Evolutionary conservation across 2,113 vertebrate species (phyloP).

Genomic region (Phyllostomus discolor): DNA sequence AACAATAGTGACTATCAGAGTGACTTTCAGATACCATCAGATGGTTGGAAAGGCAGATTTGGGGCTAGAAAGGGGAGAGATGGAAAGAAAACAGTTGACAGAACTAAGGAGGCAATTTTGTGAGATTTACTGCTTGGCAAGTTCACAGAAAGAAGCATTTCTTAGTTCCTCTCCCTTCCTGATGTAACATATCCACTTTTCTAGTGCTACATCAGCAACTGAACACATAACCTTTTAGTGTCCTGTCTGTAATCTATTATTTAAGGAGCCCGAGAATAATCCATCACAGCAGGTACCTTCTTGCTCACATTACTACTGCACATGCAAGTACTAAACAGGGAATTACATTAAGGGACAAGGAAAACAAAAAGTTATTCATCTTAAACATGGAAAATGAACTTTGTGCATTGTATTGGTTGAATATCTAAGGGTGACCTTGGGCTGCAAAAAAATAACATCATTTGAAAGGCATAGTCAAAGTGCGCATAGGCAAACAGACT

Average conservation of each 20-base stretch:
- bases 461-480: not conserved
- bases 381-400: not conserved
- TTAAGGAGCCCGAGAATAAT: constrained; percentile 54
- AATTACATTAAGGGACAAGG: not conserved
- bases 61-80: not conserved
- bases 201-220: constrained; percentile 34
- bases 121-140: not conserved
- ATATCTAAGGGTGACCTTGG: not conserved
- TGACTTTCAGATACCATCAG: not conserved
- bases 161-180: not conserved
- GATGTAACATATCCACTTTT: not conserved
- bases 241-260: constrained; percentile 42
- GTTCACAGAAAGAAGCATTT: not conserved
- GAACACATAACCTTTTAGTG: constrained; percentile 35
- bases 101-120: not conserved
- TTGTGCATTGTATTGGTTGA: not conserved
- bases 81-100: not conserved
- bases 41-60: not conserved
- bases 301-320: not conserved
- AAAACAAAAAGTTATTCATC: not conserved
- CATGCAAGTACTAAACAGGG: constrained; percentile 41
- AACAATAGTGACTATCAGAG: not conserved
- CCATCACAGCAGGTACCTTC: constrained; percentile 19
- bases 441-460: not conserved
- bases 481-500: not conserved